Evolutionary conservation across 2,797 vertebrate genomes (phyloP).

Genomic region (Falco naumanni): DNA sequence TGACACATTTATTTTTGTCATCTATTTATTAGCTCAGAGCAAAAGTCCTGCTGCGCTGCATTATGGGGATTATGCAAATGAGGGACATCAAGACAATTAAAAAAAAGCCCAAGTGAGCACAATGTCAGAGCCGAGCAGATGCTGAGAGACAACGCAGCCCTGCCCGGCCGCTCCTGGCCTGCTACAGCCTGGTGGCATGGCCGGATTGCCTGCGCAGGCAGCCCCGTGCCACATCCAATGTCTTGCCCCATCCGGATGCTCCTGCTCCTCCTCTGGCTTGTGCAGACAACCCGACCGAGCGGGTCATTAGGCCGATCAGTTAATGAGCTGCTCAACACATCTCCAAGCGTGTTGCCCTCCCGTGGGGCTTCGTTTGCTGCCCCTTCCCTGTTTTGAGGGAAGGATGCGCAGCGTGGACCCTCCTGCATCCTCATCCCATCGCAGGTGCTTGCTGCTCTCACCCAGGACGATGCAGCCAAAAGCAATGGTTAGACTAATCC

Average conservation of each 20-base stretch:
- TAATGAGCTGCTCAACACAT: not conserved
- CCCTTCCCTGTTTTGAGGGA: rapidly evolving
- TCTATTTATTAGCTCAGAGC: slow-evolving; percentile 63
- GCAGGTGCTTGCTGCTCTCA: rapidly evolving
- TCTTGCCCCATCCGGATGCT: not conserved
- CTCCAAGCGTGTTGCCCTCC: not conserved
- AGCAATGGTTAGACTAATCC: not conserved
- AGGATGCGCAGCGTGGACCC: rapidly evolving
- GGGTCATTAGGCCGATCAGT: not conserved
- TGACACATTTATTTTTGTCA: slow-evolving; percentile 63
- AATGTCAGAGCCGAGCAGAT: slow-evolving; percentile 37
- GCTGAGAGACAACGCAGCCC: not conserved
- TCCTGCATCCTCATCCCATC: not conserved
- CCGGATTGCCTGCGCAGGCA: not conserved
- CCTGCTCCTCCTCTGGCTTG: not conserved
- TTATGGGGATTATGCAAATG: slow-evolving; percentile 63
- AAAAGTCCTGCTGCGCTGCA: slow-evolving; percentile 47
- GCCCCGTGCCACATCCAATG: rapidly evolving
- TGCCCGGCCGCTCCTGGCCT: not conserved
- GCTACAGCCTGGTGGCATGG: not conserved
- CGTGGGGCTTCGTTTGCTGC: rapidly evolving
- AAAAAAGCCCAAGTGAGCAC: slow-evolving; percentile 12
- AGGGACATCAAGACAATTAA: slow-evolving; percentile 50
- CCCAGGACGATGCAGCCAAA: rapidly evolving
- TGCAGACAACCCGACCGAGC: not conserved